Evolutionary conservation across 2,113 vertebrate genomes (phyloP), one percentile per base, ranked within the genome.

Genomic region (Cepphus grylle): DNA sequence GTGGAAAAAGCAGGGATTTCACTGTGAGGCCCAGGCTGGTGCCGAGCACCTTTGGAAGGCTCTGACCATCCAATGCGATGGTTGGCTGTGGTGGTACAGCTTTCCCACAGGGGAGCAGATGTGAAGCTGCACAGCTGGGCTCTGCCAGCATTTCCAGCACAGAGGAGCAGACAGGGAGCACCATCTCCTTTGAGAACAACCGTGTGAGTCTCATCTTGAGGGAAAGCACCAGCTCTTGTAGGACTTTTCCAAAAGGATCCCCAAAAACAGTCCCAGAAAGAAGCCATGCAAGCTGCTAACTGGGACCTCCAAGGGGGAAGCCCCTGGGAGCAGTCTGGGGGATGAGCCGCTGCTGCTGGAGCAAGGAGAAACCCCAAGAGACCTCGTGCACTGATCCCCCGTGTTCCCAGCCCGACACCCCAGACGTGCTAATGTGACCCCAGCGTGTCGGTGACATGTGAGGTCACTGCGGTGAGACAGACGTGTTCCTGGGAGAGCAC

Each of bases 11-110:
- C 21, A 38, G 34, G 30, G 14, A 20, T 55, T 87, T 69, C 5
- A 15, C n/a, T n/a, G 40, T 55, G 43, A 76, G 71, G 43, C 55
- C 5, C 25, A 84, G 59, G 36, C 40, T 84, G 56, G 45, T 70
- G 77, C 78, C 42, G 53, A 67, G 55, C 21, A 45, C 50, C 36
- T 85, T 40, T 50, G 45, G 70, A 59, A 88, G 42, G 52, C 47
- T 59, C n/a, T 26, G 34, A 40, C 32, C 58, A 38, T 8, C 40
- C 0, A 0, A 25, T 9, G 23, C 23, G 34, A 12, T 19, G 45
- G 55, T 55, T 89, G 43, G 19, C 36, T 32, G 22, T 1, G 8
- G 20, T 10, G 52, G 72, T 15, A 47, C 69, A 65, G 56, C 30
- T 56, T 63, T 49, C 8, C 34, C 49, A 58, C 0, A 5, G 42